A percentile compares a stretch with the other conserved stretches of the same genome.
Evolutionary conservation across 1,140 invertebrate species (phyloP).

Genomic region (Euura lappo): DNA sequence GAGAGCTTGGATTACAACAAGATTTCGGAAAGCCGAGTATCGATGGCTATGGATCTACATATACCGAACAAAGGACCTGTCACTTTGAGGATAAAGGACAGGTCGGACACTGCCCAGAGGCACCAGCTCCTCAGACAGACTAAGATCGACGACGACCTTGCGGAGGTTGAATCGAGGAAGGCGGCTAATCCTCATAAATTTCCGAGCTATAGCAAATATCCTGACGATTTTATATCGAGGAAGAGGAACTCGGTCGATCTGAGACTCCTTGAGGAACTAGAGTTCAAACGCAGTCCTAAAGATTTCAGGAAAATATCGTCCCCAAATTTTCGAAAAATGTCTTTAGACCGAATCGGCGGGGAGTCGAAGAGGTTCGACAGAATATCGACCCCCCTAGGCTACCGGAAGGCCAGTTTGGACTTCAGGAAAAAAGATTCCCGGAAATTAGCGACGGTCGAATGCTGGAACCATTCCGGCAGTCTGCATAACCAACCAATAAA

Average conservation of each 20-base stretch:
- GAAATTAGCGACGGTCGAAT: constrained; percentile 25
- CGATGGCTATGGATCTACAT: constrained; percentile 77
- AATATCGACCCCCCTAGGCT: constrained; percentile 33
- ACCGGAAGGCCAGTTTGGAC: constrained; percentile 55
- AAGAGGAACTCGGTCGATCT: constrained; percentile 56
- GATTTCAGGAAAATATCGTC: constrained; percentile 51
- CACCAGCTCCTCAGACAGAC: constrained; percentile 78
- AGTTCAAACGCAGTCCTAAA: constrained; percentile 44
- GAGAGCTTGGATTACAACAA: constrained; percentile 61
- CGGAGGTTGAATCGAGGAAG: constrained; percentile 40
- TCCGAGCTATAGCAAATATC: constrained; percentile 40
- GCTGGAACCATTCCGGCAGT: too few relatives aligned
- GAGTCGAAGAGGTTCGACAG: constrained; percentile 48
- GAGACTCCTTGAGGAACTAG: constrained; percentile 50
- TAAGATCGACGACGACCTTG: constrained; percentile 71
- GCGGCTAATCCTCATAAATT: background rate
- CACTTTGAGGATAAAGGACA: constrained; percentile 71
- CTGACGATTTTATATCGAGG: constrained; percentile 52
- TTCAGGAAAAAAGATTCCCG: constrained; percentile 50
- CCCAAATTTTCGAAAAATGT: constrained; percentile 57
- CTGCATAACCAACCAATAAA: constrained; percentile 38
- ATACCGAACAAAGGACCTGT: constrained; percentile 68
- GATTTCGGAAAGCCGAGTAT: constrained; percentile 68
- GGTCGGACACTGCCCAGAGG: constrained; percentile 72
- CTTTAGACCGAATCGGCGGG: constrained; percentile 51